Conservation (phyloP, 2,888 invertebrate genomes). For the Abrostola triplasia region DNA sequence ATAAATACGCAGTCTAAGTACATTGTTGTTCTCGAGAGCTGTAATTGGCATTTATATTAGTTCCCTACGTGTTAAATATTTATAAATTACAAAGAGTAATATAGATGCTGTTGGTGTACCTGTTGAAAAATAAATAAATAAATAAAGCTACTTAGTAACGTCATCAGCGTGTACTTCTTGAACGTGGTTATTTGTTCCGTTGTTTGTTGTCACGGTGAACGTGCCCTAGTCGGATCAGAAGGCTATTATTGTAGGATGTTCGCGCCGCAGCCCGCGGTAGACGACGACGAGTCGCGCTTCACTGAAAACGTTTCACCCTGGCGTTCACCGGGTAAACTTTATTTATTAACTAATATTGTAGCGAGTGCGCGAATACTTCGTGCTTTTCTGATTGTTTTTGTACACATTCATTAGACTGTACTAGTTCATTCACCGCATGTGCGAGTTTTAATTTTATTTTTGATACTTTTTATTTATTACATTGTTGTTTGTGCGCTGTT, state of each 20-base stretch:
- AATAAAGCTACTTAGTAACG: too few species aligned
- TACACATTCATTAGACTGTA: not conserved
- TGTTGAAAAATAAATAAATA: too few species aligned
- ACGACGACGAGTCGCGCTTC: slow-evolving; percentile 65
- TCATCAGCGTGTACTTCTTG: too few species aligned
- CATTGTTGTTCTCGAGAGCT: too few species aligned
- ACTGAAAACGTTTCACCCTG: slow-evolving; percentile 52
- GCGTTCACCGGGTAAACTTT: slow-evolving; percentile 58
- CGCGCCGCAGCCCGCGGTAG: slow-evolving; percentile 71
- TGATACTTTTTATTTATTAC: slow-evolving; percentile 2
- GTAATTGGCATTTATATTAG: too few species aligned
- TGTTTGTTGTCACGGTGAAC: slow-evolving; percentile 50
- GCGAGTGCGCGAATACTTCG: slow-evolving; percentile 11
- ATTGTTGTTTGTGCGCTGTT: not conserved
- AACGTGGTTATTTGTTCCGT: not conserved
- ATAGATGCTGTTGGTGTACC: too few species aligned
- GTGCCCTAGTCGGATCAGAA: slow-evolving; percentile 64
- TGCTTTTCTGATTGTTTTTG: slow-evolving; percentile 30
- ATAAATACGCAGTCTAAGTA: too few species aligned
- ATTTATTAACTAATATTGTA: slow-evolving; percentile 50
- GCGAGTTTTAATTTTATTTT: slow-evolving; percentile 36
- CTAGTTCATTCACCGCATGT: slow-evolving; percentile 11
- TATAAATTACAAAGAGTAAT: too few species aligned
- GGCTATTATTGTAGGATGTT: slow-evolving; percentile 74
- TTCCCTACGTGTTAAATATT: too few species aligned